A percentile compares a stretch with the other conserved stretches of the same genome.
Evolutionary conservation across 2,797 vertebrate genomes (phyloP).

Genomic region (Gobionotothen gibberifrons): DNA sequence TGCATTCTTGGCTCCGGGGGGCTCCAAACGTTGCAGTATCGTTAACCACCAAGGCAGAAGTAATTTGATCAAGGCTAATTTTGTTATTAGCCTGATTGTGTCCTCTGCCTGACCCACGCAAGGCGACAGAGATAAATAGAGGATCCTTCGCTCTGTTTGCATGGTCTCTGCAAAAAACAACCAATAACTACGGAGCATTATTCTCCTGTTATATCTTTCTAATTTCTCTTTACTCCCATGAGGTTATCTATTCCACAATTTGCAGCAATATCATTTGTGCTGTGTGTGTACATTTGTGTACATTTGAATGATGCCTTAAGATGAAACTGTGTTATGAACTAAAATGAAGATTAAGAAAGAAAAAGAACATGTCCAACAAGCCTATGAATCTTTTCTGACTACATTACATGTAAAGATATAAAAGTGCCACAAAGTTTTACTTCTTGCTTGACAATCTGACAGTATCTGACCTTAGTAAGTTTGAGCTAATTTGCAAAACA

Average conservation of each 20-base stretch:
- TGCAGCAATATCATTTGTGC: conserved; percentile 6
- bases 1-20: conserved; percentile 65
- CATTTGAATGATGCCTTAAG: neutral
- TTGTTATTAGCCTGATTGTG: conserved; percentile 76
- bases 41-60: conserved; percentile 75
- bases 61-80: conserved; percentile 78
- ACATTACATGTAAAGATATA: neutral
- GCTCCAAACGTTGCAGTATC: conserved; percentile 71
- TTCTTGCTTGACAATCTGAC: conserved; percentile 41
- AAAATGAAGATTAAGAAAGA: neutral
- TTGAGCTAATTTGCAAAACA: conserved; percentile 68
- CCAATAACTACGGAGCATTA: conserved; percentile 30
- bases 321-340: neutral
- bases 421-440: conserved; percentile 50
- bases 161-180: conserved; percentile 24
- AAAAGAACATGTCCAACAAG: neutral
- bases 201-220: conserved; percentile 17
- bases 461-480: conserved; percentile 56
- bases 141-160: conserved; percentile 28
- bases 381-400: neutral
- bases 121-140: conserved; percentile 61
- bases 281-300: neutral
- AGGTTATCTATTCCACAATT: conserved; percentile 19
- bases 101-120: conserved; percentile 70
- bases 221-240: conserved; percentile 24